These are phyloP conservation scores for Grus americana DNA, from an alignment of 2,113 vertebrate species.

Conservation along the genomic window DNA sequence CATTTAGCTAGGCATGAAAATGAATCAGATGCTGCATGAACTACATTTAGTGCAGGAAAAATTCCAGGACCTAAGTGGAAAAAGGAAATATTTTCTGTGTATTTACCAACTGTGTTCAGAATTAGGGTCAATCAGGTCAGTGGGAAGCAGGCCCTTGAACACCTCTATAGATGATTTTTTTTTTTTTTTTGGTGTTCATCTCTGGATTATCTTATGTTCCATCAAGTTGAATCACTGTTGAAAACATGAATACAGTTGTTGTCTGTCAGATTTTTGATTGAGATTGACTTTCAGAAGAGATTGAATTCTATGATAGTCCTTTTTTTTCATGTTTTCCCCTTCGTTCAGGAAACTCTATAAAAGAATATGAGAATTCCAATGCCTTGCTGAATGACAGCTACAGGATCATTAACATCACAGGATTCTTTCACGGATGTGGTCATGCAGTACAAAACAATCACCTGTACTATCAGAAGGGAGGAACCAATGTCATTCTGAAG, in stretches of 20 bases:
- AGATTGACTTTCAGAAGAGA: not conserved
- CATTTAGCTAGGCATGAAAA: not conserved
- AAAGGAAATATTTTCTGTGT: not conserved
- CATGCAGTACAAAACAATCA: conserved; percentile 85
- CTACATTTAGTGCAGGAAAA: not conserved
- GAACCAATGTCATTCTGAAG: conserved; percentile 85
- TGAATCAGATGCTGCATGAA: not conserved
- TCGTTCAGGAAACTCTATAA: conserved; percentile 81
- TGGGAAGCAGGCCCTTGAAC: not conserved
- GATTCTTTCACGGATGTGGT: conserved; percentile 90
- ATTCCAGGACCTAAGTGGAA: not conserved
- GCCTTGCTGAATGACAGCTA: conserved; percentile 82
- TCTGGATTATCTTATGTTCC: not conserved
- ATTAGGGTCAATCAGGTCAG: not conserved
- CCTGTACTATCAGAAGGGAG: conserved; percentile 92
- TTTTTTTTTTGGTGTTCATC: not conserved
- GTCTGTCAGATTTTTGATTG: not conserved
- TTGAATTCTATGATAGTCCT: not conserved
- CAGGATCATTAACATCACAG: conserved; percentile 77
- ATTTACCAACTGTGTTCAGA: not conserved
- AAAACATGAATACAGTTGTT: not conserved
- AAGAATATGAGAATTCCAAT: conserved; percentile 82
- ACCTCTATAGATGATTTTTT: not conserved
- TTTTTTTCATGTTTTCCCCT: not conserved
- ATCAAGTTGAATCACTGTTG: not conserved